Base-by-base conservation (phyloP, 2,113 vertebrate genomes). In the Pipra filicauda region DNA sequence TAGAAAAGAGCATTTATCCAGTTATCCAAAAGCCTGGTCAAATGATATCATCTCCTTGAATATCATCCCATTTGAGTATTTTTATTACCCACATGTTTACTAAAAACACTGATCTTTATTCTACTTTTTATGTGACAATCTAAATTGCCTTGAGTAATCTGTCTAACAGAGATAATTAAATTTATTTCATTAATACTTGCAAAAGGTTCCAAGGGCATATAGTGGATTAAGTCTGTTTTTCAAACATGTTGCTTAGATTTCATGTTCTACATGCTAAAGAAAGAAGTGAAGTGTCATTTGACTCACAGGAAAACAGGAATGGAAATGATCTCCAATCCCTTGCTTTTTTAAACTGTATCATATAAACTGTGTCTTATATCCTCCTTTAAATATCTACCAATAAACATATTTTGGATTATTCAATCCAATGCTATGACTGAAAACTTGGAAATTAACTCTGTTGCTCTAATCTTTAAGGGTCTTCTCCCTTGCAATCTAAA, bases 1-100 rank as follows among this genome's bases (percentile, higher is more conserved):
- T 95, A 95, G 86, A 70, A 96, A 96, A 92, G 20, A 88, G 9
- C 77, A 72, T 95, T 97, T 93, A 72, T 84, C 89, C 81, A 95
- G 57, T 91, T 81, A 90, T 77, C 86, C 43, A 93, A 89, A 96
- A 96, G 55, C 58, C 61, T 82, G 21, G 79, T 90, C 75, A 92
- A 92, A 91, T 80, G 18, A 2, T 62, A 88, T 59, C 8, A 85
- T 81, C 44, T 66, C 46, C 59, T 35, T 84, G 23, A 94, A 84
- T 74, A 96, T 86, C 51, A 80, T 86, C 67, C 59, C 43, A 95
- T 80, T 93, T 66, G 88, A 96, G 91, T 92, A 96, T n/a, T 70
- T 87, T 70, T 91, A 97, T 84, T 96, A 89, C 35, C 67, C 74
- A 85, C 62, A 88, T 3, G 8, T 54, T 91, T 86, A 76, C 81